Evolutionary conservation across 1,140 invertebrate species (phyloP).

Genomic region (Tachypleus tridentatus): DNA sequence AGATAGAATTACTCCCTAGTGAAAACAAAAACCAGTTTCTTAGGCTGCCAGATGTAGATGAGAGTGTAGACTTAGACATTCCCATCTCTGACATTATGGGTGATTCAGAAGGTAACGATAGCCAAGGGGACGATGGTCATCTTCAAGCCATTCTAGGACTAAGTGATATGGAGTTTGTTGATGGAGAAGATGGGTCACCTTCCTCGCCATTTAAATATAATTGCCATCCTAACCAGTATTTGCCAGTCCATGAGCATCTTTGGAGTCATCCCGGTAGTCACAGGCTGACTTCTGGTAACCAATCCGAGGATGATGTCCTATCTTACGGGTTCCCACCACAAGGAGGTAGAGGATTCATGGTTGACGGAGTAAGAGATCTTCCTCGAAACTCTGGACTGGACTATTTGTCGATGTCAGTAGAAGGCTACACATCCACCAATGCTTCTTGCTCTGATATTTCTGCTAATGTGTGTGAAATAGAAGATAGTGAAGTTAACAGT

Average conservation of each 20-base stretch:
- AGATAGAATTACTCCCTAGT: constrained; percentile 9
- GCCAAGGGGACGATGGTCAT: constrained; percentile 46
- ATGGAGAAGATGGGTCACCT: constrained; percentile 32
- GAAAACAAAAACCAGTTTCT: too few relatives aligned
- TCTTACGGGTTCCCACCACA: constrained; percentile 22
- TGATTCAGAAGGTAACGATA: constrained; percentile 48
- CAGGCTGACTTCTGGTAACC: constrained; percentile 5
- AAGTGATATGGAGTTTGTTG: constrained; percentile 29
- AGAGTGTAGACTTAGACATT: constrained; percentile 33
- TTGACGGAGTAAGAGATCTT: background rate
- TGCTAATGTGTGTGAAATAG: constrained; percentile 74
- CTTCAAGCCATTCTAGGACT: constrained; percentile 34
- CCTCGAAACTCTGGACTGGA: constrained; percentile 34
- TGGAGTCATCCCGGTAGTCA: constrained; percentile 1
- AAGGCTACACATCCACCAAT: constrained; percentile 49
- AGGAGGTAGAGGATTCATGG: background rate
- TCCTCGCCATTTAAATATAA: constrained; percentile 49
- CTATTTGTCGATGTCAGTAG: constrained; percentile 55
- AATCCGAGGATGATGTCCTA: constrained; percentile 25
- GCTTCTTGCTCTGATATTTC: constrained; percentile 62
- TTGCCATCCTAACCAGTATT: constrained; percentile 69
- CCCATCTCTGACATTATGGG: constrained; percentile 53
- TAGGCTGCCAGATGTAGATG: background rate
- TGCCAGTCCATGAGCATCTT: constrained; percentile 41
- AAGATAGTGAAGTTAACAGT: constrained; percentile 59